Base-by-base conservation (phyloP, 2,113 vertebrate genomes). In the Turdus rufiventris region DNA sequence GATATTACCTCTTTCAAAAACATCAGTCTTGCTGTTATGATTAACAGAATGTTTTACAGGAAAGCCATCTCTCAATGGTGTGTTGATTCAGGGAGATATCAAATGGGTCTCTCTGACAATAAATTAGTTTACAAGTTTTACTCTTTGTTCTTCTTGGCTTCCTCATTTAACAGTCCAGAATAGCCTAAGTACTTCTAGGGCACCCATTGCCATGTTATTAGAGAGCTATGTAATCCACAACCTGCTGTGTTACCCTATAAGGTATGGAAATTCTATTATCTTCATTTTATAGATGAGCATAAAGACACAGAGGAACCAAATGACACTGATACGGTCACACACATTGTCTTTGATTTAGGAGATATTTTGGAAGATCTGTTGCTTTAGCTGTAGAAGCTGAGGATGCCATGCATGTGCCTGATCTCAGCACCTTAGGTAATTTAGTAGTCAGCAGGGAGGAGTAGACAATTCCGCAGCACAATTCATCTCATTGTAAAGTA, bases 321-420 rank as follows among this genome's bases (percentile, higher is more conserved):
- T 68, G 28, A 50, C 40, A 53, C n/a, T 51, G 31, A 50, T 77
- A 86, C 48, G 73, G 83, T 95, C 82, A 76, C 18, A 83, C 33
- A 58, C 25, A 65, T 47, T 75, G n/a, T 85, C 73, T 74, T 76
- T 85, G 61, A 89, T 93, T 84, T 71, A 75, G 34, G 18, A 85
- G 48, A 19, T 65, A 85, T 68, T 85, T 78, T 89, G 43, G 87
- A 93, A 96, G n/a, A 74, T 65, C 48, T 61, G 18, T 92, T 95
- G 33, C 47, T 88, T 88, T 43, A 40, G 13, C 33, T 92, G 23
- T n/a, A 58, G 77, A 91, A 95, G 47, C 15, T 72, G 60, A 62
- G 42, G 24, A 58, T 73, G 25, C 58, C 36, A 21, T 5, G 1
- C 70, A 29, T 28, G 21, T 9, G 57, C n/a, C 62, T 70, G 40